Base-by-base conservation (phyloP, 2,888 invertebrate genomes). In the Malacosoma neustria region DNA sequence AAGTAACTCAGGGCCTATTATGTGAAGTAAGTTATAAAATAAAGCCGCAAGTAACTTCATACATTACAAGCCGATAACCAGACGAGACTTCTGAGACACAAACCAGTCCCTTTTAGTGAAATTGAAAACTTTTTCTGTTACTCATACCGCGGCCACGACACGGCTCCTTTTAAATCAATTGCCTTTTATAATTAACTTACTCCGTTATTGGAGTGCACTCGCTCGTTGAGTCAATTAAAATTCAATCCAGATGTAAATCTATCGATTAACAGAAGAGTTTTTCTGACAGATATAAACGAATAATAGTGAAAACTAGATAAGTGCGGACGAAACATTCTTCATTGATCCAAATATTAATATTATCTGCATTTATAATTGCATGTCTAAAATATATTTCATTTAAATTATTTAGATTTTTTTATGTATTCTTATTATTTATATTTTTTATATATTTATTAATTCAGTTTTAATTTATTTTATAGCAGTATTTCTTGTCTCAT, bases 61-160 rank as follows among this genome's bases (percentile, higher is more conserved):
- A 84, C 81, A 85, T 86, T 86, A 85, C 81, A 76, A 72, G 81
- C 85, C 81, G 82, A 86, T 87, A 87, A 85, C 85, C 85, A 84
- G 84, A 80, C 81, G 71, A 82, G 85, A 85, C 86, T 82, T 75
- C 71, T 77, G 79, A 86, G 85, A 87, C 79, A 82, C 82, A 86
- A 84, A 82, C 82, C 87, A 87, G 86, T 70, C 87, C 86, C 87
- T 87, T 86, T 87, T 87, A 87, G 86, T 85, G 74, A 82, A 85
- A 87, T 87, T 86, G 86, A 85, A 85, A 87, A 86, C 73, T 86
- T 87, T 86, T 86, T 84, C 84, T 84, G 74, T 81, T 77, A 84
- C 82, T 84, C 81, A 81, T 80, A 81, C 77, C 72, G 68, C 72
- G 72, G 54, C 72, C 74, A 64, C 74, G 80, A 76, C 77, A 76